Conservation (phyloP, 2,888 invertebrate genomes). For the Apamea anceps region DNA sequence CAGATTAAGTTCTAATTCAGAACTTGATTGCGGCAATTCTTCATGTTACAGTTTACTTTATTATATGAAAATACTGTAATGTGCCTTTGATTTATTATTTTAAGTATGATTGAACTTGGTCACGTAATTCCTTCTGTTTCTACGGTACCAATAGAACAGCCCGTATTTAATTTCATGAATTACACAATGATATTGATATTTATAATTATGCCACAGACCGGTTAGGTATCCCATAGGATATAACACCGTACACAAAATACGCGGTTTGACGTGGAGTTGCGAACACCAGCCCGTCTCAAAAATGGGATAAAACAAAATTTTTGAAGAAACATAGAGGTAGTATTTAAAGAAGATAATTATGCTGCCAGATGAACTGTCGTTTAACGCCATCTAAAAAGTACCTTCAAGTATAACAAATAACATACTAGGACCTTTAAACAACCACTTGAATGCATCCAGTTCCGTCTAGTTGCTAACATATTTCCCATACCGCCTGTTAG, state of each 20-base stretch:
- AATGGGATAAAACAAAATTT: neutral
- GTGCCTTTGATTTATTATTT: neutral
- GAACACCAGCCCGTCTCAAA: neutral
- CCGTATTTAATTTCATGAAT: neutral
- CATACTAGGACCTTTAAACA: conserved; percentile 3
- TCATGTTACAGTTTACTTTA: conserved; percentile 17
- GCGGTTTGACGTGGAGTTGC: neutral
- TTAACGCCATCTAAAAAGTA: neutral
- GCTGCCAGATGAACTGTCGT: neutral
- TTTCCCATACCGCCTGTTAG: conserved; percentile 55
- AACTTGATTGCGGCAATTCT: conserved; percentile 12
- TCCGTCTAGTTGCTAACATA: conserved; percentile 36
- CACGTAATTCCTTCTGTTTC: neutral
- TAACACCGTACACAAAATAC: neutral
- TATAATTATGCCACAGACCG: neutral
- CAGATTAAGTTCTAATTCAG: conserved; percentile 1
- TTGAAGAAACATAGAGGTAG: neutral
- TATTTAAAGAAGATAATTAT: neutral
- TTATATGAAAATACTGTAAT: conserved; percentile 14
- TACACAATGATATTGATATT: neutral
- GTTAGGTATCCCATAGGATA: no score
- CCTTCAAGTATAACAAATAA: conserved; percentile 14
- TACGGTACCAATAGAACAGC: neutral
- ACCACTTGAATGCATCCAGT: conserved; percentile 40
- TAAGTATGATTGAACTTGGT: neutral